Evolutionary conservation across 37 sponge, comb jelly and placozoan species (phyloP), one percentile per base, ranked within the genome.

Genomic region (Agelas oroides): DNA sequence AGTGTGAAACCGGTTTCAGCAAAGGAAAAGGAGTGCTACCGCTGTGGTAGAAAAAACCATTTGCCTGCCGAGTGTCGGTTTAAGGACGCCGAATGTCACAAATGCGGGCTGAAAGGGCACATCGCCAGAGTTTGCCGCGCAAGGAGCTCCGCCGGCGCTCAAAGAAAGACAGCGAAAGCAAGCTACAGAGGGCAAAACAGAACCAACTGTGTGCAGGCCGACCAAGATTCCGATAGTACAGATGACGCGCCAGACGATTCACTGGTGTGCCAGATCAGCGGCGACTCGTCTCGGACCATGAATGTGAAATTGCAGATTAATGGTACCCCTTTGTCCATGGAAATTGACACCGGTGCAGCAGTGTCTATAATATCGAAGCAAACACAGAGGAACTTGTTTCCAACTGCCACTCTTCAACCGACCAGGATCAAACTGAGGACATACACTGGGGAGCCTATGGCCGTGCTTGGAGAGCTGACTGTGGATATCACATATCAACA

Each of bases 351-450:
- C n/a, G n/a, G n/a, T n/a, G 8, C 46, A 24, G 59, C 76, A 21
- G 57, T 58, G 31, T 75, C 58, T 1, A 27, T 75, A 30, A 57
- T 75, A n/a, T 55, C 76, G n/a, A n/a, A n/a, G n/a, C n/a, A n/a
- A n/a, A n/a, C n/a, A n/a, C n/a, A n/a, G n/a, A n/a, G n/a, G n/a
- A n/a, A n/a, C n/a, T n/a, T n/a, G n/a, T n/a, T n/a, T n/a, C n/a
- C n/a, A n/a, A n/a, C n/a, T n/a, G n/a, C n/a, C n/a, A n/a, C n/a
- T n/a, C n/a, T n/a, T n/a, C n/a, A n/a, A n/a, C n/a, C n/a, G n/a
- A n/a, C n/a, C n/a, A n/a, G n/a, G n/a, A n/a, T n/a, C n/a, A n/a
- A n/a, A n/a, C 37, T 76, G 61, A 57, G 35, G 33, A 75, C 77
- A 38, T 76, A 76, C 77, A 60, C 77, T 19, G 35, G 31, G 53